These are phyloP conservation scores for Tetragonula clypearis DNA, from an alignment of 1,140 invertebrate species.

Conservation along the genomic window DNA sequence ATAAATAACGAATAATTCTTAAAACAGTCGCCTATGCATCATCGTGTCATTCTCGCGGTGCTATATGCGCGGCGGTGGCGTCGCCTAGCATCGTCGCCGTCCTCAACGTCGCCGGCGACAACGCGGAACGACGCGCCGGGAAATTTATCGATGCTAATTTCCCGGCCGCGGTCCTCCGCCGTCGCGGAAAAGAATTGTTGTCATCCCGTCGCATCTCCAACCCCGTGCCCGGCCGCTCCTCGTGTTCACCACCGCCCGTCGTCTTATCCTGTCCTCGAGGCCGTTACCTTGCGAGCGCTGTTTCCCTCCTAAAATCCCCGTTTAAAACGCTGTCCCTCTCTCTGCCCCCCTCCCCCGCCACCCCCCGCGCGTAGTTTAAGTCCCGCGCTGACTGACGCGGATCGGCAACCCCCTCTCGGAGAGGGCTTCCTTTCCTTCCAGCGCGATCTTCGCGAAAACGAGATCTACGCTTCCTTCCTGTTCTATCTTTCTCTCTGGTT, in stretches of 20 bases:
- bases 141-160: slow-evolving; percentile 83
- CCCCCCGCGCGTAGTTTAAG: slow-evolving; percentile 46
- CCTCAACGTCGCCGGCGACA: slow-evolving; percentile 52
- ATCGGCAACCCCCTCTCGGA: slow-evolving; percentile 24
- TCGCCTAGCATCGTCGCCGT: slow-evolving; percentile 34
- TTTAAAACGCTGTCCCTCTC: slow-evolving; percentile 58
- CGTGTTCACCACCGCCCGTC: not conserved
- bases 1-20: slow-evolving; percentile 82
- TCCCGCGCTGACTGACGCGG: slow-evolving; percentile 48
- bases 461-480: not conserved
- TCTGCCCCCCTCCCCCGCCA: too few relatives aligned
- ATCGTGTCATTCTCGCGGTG: slow-evolving; percentile 79
- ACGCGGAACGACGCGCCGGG: slow-evolving; percentile 73
- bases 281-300: slow-evolving; percentile 52
- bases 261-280: slow-evolving; percentile 59
- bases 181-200: slow-evolving; percentile 76
- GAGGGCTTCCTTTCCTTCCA: not conserved
- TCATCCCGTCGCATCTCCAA: slow-evolving; percentile 57
- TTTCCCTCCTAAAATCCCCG: slow-evolving; percentile 56
- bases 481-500: not conserved
- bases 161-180: slow-evolving; percentile 74
- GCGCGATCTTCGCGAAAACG: not conserved
- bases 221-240: slow-evolving; percentile 2
- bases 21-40: slow-evolving; percentile 81
- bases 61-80: slow-evolving; percentile 54